Percentiles rank a stretch among this genome's conserved stretches.
Evolutionary conservation across 2,113 vertebrate genomes (phyloP).

Genomic region (Rallus limicola): DNA sequence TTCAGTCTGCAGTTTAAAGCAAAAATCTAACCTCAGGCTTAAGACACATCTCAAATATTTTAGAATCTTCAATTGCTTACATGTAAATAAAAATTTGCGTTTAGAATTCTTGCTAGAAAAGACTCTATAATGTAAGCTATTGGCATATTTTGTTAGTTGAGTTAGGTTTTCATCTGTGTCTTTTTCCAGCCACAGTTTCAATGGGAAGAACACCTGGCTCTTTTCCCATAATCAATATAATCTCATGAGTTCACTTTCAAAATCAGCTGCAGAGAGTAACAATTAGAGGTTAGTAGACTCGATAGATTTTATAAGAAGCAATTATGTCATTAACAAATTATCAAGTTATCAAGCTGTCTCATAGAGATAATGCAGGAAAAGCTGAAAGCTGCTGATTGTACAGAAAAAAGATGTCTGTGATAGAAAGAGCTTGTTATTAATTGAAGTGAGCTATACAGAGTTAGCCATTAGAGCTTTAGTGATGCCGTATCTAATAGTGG

Average conservation of each 20-base stretch:
- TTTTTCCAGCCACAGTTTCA: not conserved
- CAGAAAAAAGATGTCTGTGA: not conserved
- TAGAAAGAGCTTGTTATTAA: constrained; percentile 25
- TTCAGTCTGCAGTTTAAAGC: not conserved
- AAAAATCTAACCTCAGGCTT: not conserved
- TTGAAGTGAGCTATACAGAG: constrained; percentile 18
- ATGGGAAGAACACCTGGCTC: not conserved
- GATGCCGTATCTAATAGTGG: not conserved
- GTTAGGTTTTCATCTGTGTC: not conserved
- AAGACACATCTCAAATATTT: not conserved
- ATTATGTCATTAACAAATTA: constrained; percentile 76
- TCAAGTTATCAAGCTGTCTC: constrained; percentile 55
- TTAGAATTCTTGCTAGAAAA: not conserved
- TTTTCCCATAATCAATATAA: constrained; percentile 45
- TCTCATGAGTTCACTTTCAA: constrained; percentile 44
- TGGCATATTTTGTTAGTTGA: not conserved
- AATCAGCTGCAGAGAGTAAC: constrained; percentile 51
- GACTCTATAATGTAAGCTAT: not conserved
- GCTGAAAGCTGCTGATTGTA: constrained; percentile 21
- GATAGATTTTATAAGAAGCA: constrained; percentile 60
- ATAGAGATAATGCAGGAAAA: constrained; percentile 31
- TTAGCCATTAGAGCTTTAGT: constrained; percentile 24
- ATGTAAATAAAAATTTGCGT: not conserved
- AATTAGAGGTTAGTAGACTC: constrained; percentile 54
- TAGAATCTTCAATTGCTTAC: not conserved